Conservation (phyloP, 2,797 vertebrate genomes). For the Selene dorsalis region DNA sequence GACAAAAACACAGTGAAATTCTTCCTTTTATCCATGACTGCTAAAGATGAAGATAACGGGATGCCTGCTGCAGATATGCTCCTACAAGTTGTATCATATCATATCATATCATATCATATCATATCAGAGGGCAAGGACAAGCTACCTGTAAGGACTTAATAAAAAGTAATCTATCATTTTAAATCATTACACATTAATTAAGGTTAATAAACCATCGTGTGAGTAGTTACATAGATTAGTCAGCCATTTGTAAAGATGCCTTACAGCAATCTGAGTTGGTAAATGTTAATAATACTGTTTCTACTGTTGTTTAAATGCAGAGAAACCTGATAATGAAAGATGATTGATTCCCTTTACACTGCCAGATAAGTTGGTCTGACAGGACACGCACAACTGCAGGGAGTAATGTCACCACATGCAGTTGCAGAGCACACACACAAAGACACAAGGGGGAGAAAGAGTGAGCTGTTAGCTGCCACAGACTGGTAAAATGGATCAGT, state of each 20-base stretch:
- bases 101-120: too few relatives aligned
- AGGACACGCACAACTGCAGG: too few relatives aligned
- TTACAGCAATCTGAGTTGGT: not conserved
- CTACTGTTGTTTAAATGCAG: too few relatives aligned
- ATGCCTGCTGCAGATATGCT: not conserved
- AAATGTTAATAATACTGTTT: not conserved
- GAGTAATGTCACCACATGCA: too few relatives aligned
- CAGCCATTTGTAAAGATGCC: not conserved
- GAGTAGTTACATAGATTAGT: not conserved
- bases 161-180: not conserved
- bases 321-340: too few relatives aligned
- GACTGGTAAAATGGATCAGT: too few relatives aligned
- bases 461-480: too few relatives aligned
- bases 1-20: not conserved
- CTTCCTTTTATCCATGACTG: not conserved
- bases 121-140: not conserved
- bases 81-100: not conserved
- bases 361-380: too few relatives aligned
- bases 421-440: too few relatives aligned
- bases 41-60: not conserved
- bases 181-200: not conserved
- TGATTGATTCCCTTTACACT: too few relatives aligned
- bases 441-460: too few relatives aligned
- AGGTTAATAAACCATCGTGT: not conserved
- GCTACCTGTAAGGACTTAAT: not conserved